Base-by-base conservation (phyloP, 2,113 vertebrate genomes). In the Dascyllus trimaculatus region DNA sequence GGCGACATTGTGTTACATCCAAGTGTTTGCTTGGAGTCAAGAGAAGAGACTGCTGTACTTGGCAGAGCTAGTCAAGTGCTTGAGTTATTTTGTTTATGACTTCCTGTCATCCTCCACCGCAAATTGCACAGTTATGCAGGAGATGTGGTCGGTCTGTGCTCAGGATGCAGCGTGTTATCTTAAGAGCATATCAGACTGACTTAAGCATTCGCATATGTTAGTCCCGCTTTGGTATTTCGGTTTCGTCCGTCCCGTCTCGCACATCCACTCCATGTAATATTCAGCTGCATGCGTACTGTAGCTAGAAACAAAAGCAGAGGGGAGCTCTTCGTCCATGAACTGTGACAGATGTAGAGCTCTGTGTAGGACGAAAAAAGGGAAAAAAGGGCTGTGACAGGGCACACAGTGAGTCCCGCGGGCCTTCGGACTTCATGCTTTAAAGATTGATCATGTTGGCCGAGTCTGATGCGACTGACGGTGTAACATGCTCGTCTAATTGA, bases 81-180 rank as follows among this genome's bases (percentile, higher is more conserved):
- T 78, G 40, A 25, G 46, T 80, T 86, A 83, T 85, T 76, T 64
- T 84, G 76, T 90, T 92, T 90, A 86, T 67, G 78, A 73, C 88
- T 92, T 90, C 76, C 85, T 81, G 87, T 86, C 57, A 18, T 56
- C 78, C 29, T 68, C 56, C 56, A n/a, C 72, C 65, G 2, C 87
- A 84, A 81, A 86, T 83, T 66, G 24, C 62, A 75, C 65, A 60
- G 71, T 59, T 25, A 35, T 58, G 63, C 61, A 8, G 54, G 64
- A 25, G 58, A 69, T 24, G 63, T 24, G 63, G 59, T 56, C 0
- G 71, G 82, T 75, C 21, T 13, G 15, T 4, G 11, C 32, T 19
- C 24, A 59, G 22, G 0, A 45, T 62, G 14, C 35, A 70, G 14
- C 1, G n/a, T 52, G n/a, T 57, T 78, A 73, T 82, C 72, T 83